phyloP scores from a whole-genome alignment of 2,888 invertebrate species.

The Agrilus mali region DNA sequence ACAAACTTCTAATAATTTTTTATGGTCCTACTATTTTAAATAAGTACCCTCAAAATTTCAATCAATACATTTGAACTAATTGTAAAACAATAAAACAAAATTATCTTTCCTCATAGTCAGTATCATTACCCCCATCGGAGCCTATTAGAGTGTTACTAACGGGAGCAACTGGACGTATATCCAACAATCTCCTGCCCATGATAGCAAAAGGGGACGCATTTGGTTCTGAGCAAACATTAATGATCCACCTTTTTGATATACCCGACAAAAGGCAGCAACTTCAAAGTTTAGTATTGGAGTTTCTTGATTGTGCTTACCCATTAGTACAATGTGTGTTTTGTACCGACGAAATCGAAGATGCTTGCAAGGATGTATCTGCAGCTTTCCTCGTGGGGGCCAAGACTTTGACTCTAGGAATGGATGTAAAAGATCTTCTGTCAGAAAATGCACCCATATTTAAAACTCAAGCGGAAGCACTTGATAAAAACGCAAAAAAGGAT shows the following conservation, averaged over 20 bases:
- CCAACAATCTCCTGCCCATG: slow-evolving; percentile 82
- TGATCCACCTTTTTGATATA: slow-evolving; percentile 79
- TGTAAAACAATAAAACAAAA: no score
- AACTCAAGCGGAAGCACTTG: slow-evolving; percentile 80
- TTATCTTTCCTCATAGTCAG: no score
- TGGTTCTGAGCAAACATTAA: slow-evolving; percentile 67
- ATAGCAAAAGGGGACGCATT: slow-evolving; percentile 87
- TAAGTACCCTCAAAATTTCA: no score
- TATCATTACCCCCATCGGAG: slow-evolving; percentile 33
- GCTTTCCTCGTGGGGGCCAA: slow-evolving; percentile 91
- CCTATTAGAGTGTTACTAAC: slow-evolving; percentile 87
- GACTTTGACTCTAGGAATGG: slow-evolving; percentile 93
- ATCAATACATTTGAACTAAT: no score
- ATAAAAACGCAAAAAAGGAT: slow-evolving; percentile 76
- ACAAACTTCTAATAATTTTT: no score
- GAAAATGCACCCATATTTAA: slow-evolving; percentile 95
- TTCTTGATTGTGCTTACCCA: slow-evolving; percentile 86
- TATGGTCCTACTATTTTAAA: no score
- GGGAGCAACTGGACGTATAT: slow-evolving; percentile 95
- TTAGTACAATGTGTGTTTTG: slow-evolving; percentile 66
- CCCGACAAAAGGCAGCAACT: slow-evolving; percentile 80
- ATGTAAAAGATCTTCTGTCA: slow-evolving; percentile 87
- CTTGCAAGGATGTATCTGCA: slow-evolving; percentile 85
- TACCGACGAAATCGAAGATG: slow-evolving; percentile 68
- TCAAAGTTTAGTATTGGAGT: slow-evolving; percentile 88